These are phyloP conservation scores for Forbesichthys agassizii DNA, from an alignment of 2,113 vertebrate genomes.

Conservation along the genomic window DNA sequence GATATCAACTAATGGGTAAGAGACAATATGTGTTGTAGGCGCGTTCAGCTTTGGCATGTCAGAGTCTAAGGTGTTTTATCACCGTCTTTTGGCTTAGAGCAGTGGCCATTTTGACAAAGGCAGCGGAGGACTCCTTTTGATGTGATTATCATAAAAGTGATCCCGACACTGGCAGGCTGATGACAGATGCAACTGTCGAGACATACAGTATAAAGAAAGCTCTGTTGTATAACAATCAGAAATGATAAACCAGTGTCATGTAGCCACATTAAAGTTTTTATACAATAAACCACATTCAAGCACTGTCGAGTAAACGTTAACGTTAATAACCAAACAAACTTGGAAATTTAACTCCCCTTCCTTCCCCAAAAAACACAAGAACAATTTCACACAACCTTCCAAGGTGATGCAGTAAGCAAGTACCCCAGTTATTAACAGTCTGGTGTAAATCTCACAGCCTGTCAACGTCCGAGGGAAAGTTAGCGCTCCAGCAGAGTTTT, in stretches of 20 bases:
- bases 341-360: background rate
- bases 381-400: too few species aligned
- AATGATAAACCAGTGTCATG: conserved; percentile 27
- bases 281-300: conserved; percentile 14
- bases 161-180: conserved; percentile 13
- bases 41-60: too few species aligned
- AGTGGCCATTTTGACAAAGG: conserved; percentile 40
- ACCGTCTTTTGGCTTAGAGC: conserved; percentile 29
- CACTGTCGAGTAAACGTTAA: conserved; percentile 17
- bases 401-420: too few species aligned
- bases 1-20: background rate
- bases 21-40: background rate
- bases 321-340: background rate
- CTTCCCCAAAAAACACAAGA: background rate
- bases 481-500: conserved; percentile 9
- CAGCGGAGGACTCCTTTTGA: conserved; percentile 50
- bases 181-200: conserved; percentile 31
- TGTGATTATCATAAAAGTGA: conserved; percentile 46
- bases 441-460: background rate
- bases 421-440: too few species aligned
- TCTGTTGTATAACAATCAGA: conserved; percentile 25
- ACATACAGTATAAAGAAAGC: background rate
- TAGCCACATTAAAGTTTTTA: conserved; percentile 31
- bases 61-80: conserved; percentile 16
- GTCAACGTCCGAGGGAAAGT: background rate